Base-by-base conservation (phyloP, 1,140 invertebrate genomes). In the Euwallacea fornicatus region DNA sequence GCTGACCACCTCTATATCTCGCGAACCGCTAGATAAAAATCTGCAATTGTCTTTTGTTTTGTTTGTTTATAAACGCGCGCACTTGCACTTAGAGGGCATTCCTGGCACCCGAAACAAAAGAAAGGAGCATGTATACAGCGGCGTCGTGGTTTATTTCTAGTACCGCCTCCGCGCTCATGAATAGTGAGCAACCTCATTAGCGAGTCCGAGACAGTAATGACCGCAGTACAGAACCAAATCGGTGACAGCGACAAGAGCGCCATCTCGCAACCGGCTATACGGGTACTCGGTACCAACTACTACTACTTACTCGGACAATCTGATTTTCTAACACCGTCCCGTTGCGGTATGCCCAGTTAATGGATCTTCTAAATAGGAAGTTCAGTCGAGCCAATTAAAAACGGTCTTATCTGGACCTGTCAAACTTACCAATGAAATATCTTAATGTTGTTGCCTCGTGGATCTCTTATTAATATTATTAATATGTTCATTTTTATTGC, bases 101-200 rank as follows among this genome's bases (percentile, higher is more conserved):
- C 55, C 33, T 58, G 53, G 15, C n/a, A 58, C 16, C 33, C 65
- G 33, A 66, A 66, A 66, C 62, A 65, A 65, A 65, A 65, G 62
- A 65, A 53, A 65, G 62, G 16, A 65, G 47, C 62, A 54, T 21
- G 62, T 33, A 54, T 54, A 65, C 33, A 58, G 53, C 43, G 66
- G 13, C 47, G 67, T 69, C 44, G 59, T 63, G 67, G 67, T 69
- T 69, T 69, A 69, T 69, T 69, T 69, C 59, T 69, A 43, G 59
- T 54, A 47, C 15, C 16, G 73, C 74, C 76, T 75, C 68, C 75
- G 65, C 71, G 60, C 72, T 77, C 76, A 77, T 76, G 76, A 77
- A 77, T 77, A 77, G 75, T 76, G 73, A 76, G 75, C 73, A 70
- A 74, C 75, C 75, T 77, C 76, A 77, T 77, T 77, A 77, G 75